These are phyloP conservation scores for Cyanoramphus novaezelandiae DNA, from an alignment of 2,113 vertebrate genomes.

Conservation along the genomic window DNA sequence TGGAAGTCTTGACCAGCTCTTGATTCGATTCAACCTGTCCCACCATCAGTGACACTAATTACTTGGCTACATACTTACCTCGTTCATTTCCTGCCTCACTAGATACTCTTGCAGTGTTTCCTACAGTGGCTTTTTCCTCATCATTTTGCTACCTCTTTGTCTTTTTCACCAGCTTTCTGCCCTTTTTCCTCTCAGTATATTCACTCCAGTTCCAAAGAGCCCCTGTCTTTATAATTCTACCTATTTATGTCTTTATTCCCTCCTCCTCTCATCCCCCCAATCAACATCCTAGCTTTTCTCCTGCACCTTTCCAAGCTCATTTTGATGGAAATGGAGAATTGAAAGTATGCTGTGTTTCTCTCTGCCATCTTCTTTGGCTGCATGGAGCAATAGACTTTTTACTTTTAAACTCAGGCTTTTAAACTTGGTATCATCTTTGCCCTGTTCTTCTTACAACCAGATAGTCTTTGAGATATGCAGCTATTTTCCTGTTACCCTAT, in stretches of 20 bases:
- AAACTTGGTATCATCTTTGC: not conserved
- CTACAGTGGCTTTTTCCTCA: not conserved
- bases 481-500: not conserved
- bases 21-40: not conserved
- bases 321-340: not conserved
- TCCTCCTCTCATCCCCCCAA: too few species aligned
- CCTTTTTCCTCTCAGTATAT: not conserved
- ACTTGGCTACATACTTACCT: not conserved
- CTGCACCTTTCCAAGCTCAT: not conserved
- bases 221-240: not conserved
- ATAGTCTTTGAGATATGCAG: not conserved
- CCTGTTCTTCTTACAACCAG: not conserved
- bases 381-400: not conserved
- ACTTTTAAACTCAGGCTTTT: not conserved
- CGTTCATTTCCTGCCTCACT: not conserved
- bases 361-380: not conserved
- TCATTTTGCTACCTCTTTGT: not conserved
- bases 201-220: not conserved
- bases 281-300: not conserved
- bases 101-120: not conserved
- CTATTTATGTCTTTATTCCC: not conserved
- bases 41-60: not conserved
- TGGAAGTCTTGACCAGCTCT: not conserved
- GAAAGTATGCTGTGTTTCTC: not conserved
- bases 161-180: not conserved